Evolutionary conservation across 2,888 invertebrate genomes (phyloP).

Genomic region (Pristionchus japonicus): DNA sequence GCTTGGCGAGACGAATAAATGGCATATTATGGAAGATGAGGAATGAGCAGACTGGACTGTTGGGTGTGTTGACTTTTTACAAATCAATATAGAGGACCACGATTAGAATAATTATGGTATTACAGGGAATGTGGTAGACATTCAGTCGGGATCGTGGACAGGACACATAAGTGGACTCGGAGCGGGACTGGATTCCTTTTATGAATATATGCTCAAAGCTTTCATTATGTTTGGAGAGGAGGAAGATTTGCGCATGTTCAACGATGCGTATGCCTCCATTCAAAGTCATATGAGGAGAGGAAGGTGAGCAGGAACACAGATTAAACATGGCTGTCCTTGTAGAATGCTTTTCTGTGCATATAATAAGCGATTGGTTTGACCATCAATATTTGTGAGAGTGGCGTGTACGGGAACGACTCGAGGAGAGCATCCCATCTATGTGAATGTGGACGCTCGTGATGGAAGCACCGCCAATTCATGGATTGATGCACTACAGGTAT

Average conservation of each 20-base stretch:
- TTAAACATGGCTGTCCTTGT: too few species aligned
- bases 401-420: slow-evolving; percentile 75
- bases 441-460: slow-evolving; percentile 82
- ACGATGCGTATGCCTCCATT: slow-evolving; percentile 79
- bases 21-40: slow-evolving; percentile 79
- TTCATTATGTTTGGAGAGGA: slow-evolving; percentile 81
- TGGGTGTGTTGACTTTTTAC: slow-evolving; percentile 76
- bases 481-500: slow-evolving; percentile 81
- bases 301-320: too few species aligned
- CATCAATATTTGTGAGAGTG: neutral
- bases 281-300: slow-evolving; percentile 80
- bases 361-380: too few species aligned
- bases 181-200: slow-evolving; percentile 81
- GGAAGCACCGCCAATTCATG: slow-evolving; percentile 80
- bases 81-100: too few species aligned
- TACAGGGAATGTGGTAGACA: slow-evolving; percentile 81
- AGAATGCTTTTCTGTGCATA: too few species aligned
- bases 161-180: slow-evolving; percentile 81
- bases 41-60: slow-evolving; percentile 80
- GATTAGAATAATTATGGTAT: slow-evolving; percentile 42
- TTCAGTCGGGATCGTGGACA: slow-evolving; percentile 81
- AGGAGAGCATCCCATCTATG: slow-evolving; percentile 81
- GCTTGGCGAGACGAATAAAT: slow-evolving; percentile 79
- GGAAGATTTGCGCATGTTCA: slow-evolving; percentile 79
- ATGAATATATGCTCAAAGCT: slow-evolving; percentile 81